Evolutionary conservation across 2,888 invertebrate species (phyloP).

Genomic region (Apamea monoglypha): DNA sequence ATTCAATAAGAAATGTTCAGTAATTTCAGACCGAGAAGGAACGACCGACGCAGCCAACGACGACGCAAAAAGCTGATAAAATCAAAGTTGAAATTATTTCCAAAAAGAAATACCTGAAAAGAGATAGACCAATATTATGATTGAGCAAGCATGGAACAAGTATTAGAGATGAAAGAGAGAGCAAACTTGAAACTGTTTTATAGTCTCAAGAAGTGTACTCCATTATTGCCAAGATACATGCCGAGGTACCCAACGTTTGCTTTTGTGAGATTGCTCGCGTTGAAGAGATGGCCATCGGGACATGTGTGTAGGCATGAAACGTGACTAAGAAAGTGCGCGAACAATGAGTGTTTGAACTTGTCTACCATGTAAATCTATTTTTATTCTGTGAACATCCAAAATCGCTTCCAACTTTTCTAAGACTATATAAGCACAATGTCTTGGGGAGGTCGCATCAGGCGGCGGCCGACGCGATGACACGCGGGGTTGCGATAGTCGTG

Average conservation of each 20-base stretch:
- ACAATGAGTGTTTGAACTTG: background rate
- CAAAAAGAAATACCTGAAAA: slow-evolving; percentile 18
- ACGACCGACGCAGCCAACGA: slow-evolving; percentile 28
- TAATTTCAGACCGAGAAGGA: slow-evolving; percentile 44
- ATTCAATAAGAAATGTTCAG: slow-evolving; percentile 41
- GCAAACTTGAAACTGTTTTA: background rate
- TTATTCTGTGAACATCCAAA: background rate
- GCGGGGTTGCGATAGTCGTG: no score
- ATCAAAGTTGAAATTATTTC: background rate
- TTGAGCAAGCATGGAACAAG: background rate
- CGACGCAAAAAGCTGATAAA: background rate
- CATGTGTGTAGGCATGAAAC: background rate
- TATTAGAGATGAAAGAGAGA: background rate
- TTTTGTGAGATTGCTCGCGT: background rate
- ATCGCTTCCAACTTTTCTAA: background rate
- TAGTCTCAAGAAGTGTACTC: background rate
- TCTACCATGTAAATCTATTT: slow-evolving; percentile 3
- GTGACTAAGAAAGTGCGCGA: background rate
- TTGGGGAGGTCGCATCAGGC: no score
- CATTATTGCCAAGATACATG: background rate
- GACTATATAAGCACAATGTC: no score
- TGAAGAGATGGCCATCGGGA: background rate
- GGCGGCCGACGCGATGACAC: no score
- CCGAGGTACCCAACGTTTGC: no score
- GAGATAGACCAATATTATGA: slow-evolving; percentile 20